Conservation (phyloP, 2,888 invertebrate genomes). For the Xestia ashworthii region DNA sequence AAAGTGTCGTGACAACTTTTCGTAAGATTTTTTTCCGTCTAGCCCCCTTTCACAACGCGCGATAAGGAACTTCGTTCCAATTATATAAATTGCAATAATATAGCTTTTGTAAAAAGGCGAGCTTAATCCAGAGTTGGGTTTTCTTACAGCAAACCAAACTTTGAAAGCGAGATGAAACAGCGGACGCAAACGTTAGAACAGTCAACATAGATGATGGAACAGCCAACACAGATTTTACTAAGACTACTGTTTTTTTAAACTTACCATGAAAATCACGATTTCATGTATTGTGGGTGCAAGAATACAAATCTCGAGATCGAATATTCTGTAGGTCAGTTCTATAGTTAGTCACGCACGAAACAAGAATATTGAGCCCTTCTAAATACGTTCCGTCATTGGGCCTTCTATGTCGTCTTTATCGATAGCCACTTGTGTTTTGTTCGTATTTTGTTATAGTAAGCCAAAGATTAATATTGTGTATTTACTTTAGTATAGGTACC, state of each 20-base stretch:
- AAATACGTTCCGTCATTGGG: conserved; percentile 4
- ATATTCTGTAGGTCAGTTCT: conserved; percentile 31
- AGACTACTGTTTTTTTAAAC: neutral
- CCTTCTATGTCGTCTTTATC: conserved; percentile 1
- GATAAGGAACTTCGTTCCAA: no score
- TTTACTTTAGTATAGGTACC: no score
- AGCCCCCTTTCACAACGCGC: no score
- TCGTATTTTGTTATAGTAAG: neutral
- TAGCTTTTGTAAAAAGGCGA: no score
- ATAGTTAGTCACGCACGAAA: conserved; percentile 30
- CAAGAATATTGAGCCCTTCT: conserved; percentile 27
- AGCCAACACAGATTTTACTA: neutral
- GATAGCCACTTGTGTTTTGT: neutral
- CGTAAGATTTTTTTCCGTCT: no score
- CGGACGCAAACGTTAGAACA: no score
- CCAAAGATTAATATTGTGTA: neutral
- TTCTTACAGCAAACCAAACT: no score
- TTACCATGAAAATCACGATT: neutral
- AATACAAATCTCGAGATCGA: conserved; percentile 7
- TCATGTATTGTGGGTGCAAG: neutral
- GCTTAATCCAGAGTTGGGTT: no score
- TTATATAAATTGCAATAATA: no score
- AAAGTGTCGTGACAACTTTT: no score
- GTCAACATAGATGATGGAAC: neutral
- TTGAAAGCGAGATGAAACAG: no score